A percentile compares a stretch with the other conserved stretches of the same genome.
Evolutionary conservation across 2,113 vertebrate species (phyloP).

Genomic region (Ciconia maguari): DNA sequence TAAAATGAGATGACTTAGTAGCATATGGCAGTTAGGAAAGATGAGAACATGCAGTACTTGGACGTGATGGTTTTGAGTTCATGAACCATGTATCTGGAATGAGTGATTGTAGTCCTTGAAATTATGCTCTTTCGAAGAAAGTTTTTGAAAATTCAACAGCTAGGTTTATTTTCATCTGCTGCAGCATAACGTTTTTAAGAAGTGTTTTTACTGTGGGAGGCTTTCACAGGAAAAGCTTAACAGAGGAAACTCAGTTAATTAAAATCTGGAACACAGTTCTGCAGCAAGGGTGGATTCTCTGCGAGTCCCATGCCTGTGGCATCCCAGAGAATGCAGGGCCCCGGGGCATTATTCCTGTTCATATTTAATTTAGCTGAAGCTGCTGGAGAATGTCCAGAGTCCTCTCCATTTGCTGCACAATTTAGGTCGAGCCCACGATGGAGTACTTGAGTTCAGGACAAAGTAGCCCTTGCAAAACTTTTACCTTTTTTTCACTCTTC

Average conservation of each 20-base stretch:
- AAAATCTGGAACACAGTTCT: conserved; percentile 2
- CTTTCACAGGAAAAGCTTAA: conserved; percentile 18
- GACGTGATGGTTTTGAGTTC: not conserved
- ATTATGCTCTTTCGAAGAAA: not conserved
- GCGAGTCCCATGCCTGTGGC: not conserved
- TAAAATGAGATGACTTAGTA: conserved; percentile 29
- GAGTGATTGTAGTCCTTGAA: conserved; percentile 12
- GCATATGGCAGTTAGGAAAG: conserved; percentile 49
- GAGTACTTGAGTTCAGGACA: not conserved
- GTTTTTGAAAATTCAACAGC: not conserved
- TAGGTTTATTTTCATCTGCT: conserved; percentile 36
- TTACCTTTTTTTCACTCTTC: not conserved
- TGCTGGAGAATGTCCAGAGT: conserved; percentile 38
- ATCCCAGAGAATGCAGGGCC: not conserved
- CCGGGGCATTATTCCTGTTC: conserved; percentile 24
- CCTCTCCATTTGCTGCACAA: not conserved
- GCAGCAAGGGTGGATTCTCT: not conserved
- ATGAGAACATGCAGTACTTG: conserved; percentile 49
- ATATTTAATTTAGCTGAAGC: conserved; percentile 32
- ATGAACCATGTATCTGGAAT: conserved; percentile 26
- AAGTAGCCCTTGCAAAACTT: not conserved
- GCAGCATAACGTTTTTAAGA: not conserved
- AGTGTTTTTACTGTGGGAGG: conserved; percentile 22
- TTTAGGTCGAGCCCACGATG: not conserved
- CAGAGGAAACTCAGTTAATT: conserved; percentile 28